Evolutionary conservation across 2,113 vertebrate genomes (phyloP).

Genomic region (Pao palembangensis): DNA sequence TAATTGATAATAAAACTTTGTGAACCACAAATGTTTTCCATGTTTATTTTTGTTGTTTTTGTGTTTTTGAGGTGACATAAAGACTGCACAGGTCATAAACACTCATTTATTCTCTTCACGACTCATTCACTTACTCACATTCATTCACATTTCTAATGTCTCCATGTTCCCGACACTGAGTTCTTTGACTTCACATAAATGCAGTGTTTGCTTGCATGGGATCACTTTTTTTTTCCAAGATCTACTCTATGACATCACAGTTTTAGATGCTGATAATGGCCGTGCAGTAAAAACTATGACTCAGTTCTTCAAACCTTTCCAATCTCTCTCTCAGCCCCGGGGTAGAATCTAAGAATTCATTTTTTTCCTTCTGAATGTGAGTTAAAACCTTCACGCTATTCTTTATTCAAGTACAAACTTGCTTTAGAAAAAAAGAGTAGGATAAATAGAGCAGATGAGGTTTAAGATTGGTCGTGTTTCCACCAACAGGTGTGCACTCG

Average conservation of each 20-base stretch:
- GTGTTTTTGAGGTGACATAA: conserved; percentile 17
- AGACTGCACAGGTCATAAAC: conserved; percentile 19
- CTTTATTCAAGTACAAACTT: neutral
- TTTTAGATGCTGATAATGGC: neutral
- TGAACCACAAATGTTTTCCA: neutral
- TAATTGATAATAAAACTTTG: neutral
- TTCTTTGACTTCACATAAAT: conserved; percentile 38
- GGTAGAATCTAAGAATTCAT: conserved; percentile 13
- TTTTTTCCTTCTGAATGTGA: neutral
- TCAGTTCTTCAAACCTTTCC: neutral
- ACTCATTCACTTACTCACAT: conserved; percentile 16
- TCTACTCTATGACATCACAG: too few relatives aligned
- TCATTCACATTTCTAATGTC: conserved; percentile 3
- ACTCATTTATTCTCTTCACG: conserved; percentile 14
- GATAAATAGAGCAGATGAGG: conserved; percentile 1
- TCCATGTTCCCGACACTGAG: conserved; percentile 18
- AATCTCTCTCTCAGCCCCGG: conserved; percentile 1
- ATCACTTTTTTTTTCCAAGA: conserved; percentile 1
- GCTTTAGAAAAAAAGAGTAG: neutral
- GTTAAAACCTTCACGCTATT: neutral
- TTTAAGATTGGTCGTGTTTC: neutral
- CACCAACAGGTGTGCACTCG: conserved; percentile 3
- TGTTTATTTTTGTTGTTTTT: neutral
- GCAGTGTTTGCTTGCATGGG: conserved; percentile 7
- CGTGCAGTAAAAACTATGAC: neutral